phyloP scores from a whole-genome alignment of 2,888 invertebrate genomes.

The Spatulosminthurus flaviceps region DNA sequence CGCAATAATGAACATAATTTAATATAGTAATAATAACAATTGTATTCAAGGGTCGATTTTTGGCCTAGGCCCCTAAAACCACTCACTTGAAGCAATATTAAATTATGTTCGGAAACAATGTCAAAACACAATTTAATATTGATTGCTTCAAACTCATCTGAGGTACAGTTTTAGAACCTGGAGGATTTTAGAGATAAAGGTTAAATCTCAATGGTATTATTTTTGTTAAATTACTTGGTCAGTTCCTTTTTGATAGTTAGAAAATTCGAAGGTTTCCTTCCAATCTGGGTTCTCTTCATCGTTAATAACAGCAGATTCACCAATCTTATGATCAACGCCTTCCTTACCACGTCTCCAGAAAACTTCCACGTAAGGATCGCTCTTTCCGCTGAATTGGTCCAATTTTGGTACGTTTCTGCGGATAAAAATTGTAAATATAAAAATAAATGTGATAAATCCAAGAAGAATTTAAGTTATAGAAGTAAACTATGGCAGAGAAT shows the following conservation, averaged over 20 bases:
- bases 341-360: constrained; percentile 58
- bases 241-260: constrained; percentile 61
- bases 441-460: too few species aligned
- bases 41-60: neutral
- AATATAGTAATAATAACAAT: too few species aligned
- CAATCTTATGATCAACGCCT: constrained; percentile 58
- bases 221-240: constrained; percentile 42
- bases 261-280: constrained; percentile 59
- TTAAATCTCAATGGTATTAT: too few species aligned
- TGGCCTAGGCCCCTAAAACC: too few species aligned
- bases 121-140: neutral
- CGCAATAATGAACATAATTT: too few species aligned
- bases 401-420: constrained; percentile 58
- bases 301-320: constrained; percentile 57
- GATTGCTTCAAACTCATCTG: neutral
- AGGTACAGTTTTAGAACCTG: neutral
- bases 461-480: too few species aligned
- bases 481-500: too few species aligned
- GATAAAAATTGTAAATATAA: too few species aligned
- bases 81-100: too few species aligned
- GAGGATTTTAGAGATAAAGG: too few species aligned
- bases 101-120: neutral
- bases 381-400: constrained; percentile 56
- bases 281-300: constrained; percentile 61
- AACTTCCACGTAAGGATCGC: constrained; percentile 61